phyloP scores from a whole-genome alignment of 2,113 vertebrate species.

The Helogale parvula region DNA sequence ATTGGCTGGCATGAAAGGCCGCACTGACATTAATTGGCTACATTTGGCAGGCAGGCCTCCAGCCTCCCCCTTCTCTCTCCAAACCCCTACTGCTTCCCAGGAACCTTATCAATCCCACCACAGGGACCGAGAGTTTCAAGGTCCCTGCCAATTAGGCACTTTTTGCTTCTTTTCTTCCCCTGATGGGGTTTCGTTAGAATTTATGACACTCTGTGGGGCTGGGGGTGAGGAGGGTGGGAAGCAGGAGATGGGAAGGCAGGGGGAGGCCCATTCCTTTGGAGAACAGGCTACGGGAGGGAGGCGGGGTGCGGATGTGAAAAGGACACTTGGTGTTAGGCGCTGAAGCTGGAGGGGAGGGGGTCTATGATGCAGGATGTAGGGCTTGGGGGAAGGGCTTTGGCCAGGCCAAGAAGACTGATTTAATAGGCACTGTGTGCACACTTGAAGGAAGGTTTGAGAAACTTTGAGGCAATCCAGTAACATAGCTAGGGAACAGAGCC shows the following conservation, averaged over 20 bases:
- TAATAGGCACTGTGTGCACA: slow-evolving; percentile 56
- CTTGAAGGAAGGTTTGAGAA: slow-evolving; percentile 62
- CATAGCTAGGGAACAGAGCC: slow-evolving; percentile 2
- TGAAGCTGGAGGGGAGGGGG: slow-evolving; percentile 52
- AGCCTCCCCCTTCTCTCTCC: slow-evolving; percentile 63
- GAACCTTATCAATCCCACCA: slow-evolving; percentile 83
- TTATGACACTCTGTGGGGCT: slow-evolving; percentile 72
- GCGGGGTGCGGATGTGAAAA: slow-evolving; percentile 59
- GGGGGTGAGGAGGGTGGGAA: slow-evolving; percentile 61
- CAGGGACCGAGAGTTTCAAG: slow-evolving; percentile 75
- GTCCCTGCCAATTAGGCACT: slow-evolving; percentile 80
- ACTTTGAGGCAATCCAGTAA: slow-evolving; percentile 51
- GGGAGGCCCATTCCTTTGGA: slow-evolving; percentile 70
- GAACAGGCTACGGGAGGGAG: slow-evolving; percentile 54
- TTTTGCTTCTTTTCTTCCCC: slow-evolving; percentile 70
- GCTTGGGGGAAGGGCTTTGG: slow-evolving; percentile 57
- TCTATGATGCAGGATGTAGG: slow-evolving; percentile 24
- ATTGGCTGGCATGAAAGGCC: slow-evolving; percentile 86
- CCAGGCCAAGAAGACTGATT: slow-evolving; percentile 72
- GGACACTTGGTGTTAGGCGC: slow-evolving; percentile 73
- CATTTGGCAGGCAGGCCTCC: slow-evolving; percentile 81
- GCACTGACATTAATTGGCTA: slow-evolving; percentile 85
- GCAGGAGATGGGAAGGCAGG: slow-evolving; percentile 67
- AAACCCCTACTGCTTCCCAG: slow-evolving; percentile 78
- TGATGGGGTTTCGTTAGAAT: slow-evolving; percentile 79